A percentile compares a stretch with the other conserved stretches of the same genome.
Evolutionary conservation across 2,888 invertebrate species (phyloP).

Genomic region (Germaria angustata): DNA sequence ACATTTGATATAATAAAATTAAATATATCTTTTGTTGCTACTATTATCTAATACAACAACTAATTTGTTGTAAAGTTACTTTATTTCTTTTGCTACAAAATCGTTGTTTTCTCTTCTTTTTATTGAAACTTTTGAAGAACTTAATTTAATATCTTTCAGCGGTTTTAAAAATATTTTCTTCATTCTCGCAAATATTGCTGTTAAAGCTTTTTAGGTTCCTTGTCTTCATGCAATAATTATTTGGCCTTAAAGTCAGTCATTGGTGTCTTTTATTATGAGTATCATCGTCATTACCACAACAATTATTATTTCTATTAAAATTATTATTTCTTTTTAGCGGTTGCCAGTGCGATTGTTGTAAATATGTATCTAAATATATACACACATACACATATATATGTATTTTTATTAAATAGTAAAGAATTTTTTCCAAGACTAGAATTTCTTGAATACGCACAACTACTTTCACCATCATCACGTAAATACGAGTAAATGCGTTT

Average conservation of each 20-base stretch:
- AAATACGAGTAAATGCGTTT: constrained; percentile 41
- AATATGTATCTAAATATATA: neutral
- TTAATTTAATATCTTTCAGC: constrained; percentile 40
- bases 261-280: constrained; percentile 48
- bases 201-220: neutral
- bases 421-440: constrained; percentile 61
- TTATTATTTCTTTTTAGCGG: constrained; percentile 16
- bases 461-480: constrained; percentile 67
- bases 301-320: constrained; percentile 26
- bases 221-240: constrained; percentile 21
- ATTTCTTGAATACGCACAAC: constrained; percentile 68
- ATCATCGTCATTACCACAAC: constrained; percentile 42
- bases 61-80: neutral
- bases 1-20: neutral
- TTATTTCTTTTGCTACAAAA: neutral
- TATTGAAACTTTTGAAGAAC: constrained; percentile 1
- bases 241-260: constrained; percentile 54
- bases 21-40: neutral
- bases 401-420: constrained; percentile 14
- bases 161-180: constrained; percentile 43
- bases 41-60: no score
- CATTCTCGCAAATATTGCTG: neutral
- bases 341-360: neutral
- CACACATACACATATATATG: neutral
- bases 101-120: neutral